Evolutionary conservation across 2,113 vertebrate genomes (phyloP), one percentile per base, ranked within the genome.

Genomic region (Lamprotornis superbus): DNA sequence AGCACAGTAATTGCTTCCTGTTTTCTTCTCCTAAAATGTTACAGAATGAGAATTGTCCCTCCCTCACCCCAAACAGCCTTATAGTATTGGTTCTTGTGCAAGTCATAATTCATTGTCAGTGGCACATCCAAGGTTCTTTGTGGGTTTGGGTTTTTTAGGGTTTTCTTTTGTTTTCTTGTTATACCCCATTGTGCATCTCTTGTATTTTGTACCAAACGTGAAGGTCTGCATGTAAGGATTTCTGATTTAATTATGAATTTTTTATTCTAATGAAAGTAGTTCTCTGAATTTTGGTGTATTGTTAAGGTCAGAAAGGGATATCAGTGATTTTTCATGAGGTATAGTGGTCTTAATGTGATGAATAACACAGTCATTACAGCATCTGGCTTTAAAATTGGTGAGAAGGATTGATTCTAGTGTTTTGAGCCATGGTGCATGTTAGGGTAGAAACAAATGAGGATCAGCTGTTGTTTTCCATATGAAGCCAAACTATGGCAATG

Each of bases 381-480:
- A 70, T 86, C 60, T 87, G 70, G 24, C 74, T 68, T 91, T 78
- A 53, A 80, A 91, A 60, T 21, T 89, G 31, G 15, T 84, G 56
- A 81, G 46, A 46, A 46, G 30, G n/a, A n/a, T 64, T 71, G 40
- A 75, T 90, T 74, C 37, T 64, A 10, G 27, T 89, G 20, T 78
- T 94, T 94, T 65, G 28, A 71, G 37, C 69, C 19, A 14, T 78
- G 46, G n/a, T 68, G 40, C 23, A 2, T 90, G 73, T 44, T 84
- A 71, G 60, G 33, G 18, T 39, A 56, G 52, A 84, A 95, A 90
- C 33, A 96, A 90, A 89, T 60, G 53, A 90, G 31, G 44, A 55
- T 95, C 52, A 61, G 49, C 65, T 95, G 73, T 87, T 84, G n/a
- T 75, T 93, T 93, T 87, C 59, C 31, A 6, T 53, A 42, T 7